Base-by-base conservation (phyloP, 2,888 invertebrate species). In the Plagiodera versicolora region DNA sequence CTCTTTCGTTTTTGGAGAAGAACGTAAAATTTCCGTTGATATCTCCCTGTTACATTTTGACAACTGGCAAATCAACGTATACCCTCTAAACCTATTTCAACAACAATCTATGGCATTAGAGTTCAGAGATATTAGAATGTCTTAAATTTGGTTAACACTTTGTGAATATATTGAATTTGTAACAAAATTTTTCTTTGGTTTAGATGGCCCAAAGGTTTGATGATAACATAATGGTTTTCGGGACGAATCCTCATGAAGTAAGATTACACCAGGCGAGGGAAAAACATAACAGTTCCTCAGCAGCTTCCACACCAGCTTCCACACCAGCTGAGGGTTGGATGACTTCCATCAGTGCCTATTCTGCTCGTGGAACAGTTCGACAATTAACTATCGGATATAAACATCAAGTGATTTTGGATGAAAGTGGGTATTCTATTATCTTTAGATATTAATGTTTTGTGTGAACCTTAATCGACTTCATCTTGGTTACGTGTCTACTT, bases 161-260 rank as follows among this genome's bases (percentile, higher is more conserved):
- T 24, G 6, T 24, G 3, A 24, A 24, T 5, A 5, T 6, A 24
- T 24, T 24, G 4, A 24, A 24, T 24, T 24, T 6, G 24, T 24
- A 6, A 5, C 24, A 24, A 39, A 39, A 14, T 39, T 9, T 2
- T 6, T 11, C 4, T 3, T 39, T 14, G 39, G 14, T 77, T 17
- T 69, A 90, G 90, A 81, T 91, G 74, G 89, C 86, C 35, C 84
- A 90, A 60, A 86, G 86, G 63, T 80, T 80, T 14, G 82, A 85
- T 57, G 88, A 90, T 74, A 83, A 84, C 68, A 82, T 92, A 52
- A 90, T 86, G 74, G 84, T 84, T 0, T 92, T 92, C 92, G 92
- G 92, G 1, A 85, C 87, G 46, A 91, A 89, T 74, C 92, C 92
- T 0, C 89, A 90, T 76, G 87, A 87, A 60, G 80, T 92, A 6